Conservation (phyloP, 2,888 invertebrate species). For the Caenorhabditis angaria region DNA sequence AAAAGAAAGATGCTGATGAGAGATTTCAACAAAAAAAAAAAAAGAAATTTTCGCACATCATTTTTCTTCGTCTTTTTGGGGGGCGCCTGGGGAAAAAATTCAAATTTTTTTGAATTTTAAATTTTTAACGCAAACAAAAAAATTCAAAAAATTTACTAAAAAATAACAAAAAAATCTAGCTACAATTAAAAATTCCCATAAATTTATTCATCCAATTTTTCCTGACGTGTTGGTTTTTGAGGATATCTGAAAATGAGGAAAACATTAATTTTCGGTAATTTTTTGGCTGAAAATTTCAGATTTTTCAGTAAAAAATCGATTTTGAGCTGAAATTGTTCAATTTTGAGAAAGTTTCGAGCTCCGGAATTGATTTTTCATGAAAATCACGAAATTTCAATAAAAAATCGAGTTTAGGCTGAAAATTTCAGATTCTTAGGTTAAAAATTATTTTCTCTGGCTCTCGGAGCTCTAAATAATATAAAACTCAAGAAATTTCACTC, state of each 20-base stretch:
- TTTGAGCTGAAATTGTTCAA: not conserved
- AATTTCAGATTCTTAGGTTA: not conserved
- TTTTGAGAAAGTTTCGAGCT: not conserved
- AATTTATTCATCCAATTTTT: conserved; percentile 61
- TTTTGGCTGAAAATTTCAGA: not conserved
- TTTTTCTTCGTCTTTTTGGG: not conserved
- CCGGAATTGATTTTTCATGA: not conserved
- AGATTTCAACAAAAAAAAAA: too few relatives aligned
- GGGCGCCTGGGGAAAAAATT: not conserved
- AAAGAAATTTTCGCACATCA: not conserved
- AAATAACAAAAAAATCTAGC: not conserved
- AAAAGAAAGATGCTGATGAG: not conserved
- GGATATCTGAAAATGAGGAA: conserved; percentile 36
- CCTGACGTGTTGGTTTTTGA: conserved; percentile 55
- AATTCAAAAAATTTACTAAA: not conserved
- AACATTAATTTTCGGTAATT: not conserved
- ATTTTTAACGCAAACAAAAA: not conserved
- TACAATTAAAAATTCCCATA: conserved; percentile 12
- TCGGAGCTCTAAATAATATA: too few relatives aligned
- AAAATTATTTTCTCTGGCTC: too few relatives aligned
- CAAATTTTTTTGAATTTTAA: not conserved
- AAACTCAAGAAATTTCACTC: not conserved
- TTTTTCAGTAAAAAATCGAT: conserved; percentile 1
- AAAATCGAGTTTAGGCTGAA: not conserved
- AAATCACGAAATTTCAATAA: too few relatives aligned